Evolutionary conservation across 2,888 invertebrate genomes (phyloP), one percentile per base, ranked within the genome.

Genomic region (Protula sp.): DNA sequence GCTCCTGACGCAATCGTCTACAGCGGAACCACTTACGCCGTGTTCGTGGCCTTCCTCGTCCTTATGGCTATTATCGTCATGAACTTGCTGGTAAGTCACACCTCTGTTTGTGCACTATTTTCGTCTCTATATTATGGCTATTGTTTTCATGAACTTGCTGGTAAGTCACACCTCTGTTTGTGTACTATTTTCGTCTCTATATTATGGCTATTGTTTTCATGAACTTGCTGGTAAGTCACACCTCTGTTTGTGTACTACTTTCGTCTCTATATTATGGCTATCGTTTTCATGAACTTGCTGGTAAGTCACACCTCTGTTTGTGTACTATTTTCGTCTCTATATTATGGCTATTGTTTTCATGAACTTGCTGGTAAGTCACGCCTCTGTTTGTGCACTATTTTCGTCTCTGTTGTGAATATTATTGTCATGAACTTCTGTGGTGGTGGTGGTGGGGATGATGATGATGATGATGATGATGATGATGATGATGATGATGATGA

Each of bases 1-100:
- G n/a, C n/a, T n/a, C n/a, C n/a, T n/a, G 53, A 57, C 26, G n/a
- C 47, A 2, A 63, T 74, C 19, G 29, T 55, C 50, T 78, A 76
- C 55, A 66, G 90, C 3, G 81, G 87, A 58, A 86, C 90, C 0
- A 88, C 90, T 0, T 89, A 91, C 74, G 78, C 90, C 48, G 87
- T 93, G 61, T 85, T 93, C 14, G 86, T 87, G 14, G 77, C 91
- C 9, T 94, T 94, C 76, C 91, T 93, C 87, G 87, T 94, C 2
- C 83, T 93, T 45, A 92, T 94, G 91, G 92, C 93, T 1, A 92
- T 94, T 75, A 83, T 94, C 22, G 83, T 94, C 70, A 92, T 94
- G 90, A 94, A 94, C 78, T 83, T 94, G 57, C 87, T 94, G 63
- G 93, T 92, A 74, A 93, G 83, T 79, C 9, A n/a, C 9, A 38